Evolutionary conservation across 2,888 invertebrate species (phyloP).

Genomic region (Strigamia crassipes): DNA sequence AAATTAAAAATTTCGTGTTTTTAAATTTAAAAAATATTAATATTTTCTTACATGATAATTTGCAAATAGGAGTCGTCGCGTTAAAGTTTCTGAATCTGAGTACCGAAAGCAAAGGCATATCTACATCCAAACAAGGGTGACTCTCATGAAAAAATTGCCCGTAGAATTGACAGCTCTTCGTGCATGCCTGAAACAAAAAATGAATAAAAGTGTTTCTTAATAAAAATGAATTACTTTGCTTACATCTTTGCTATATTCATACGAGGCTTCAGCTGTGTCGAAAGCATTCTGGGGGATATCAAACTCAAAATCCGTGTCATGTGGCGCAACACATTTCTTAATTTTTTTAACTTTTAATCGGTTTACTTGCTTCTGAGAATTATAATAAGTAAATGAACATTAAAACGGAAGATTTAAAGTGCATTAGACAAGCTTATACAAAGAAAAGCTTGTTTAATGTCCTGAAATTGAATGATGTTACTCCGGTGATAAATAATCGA

Average conservation of each 20-base stretch:
- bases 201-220: neutral
- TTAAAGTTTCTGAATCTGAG: neutral
- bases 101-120: neutral
- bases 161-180: neutral
- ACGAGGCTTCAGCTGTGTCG: neutral
- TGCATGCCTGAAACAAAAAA: neutral
- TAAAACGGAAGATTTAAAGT: too few species aligned
- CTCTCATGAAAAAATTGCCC: neutral
- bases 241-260: neutral
- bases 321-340: neutral
- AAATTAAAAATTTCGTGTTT: neutral
- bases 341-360: neutral
- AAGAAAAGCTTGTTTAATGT: neutral
- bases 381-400: neutral
- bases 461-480: neutral
- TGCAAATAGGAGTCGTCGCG: neutral
- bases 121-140: neutral
- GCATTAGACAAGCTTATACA: too few species aligned
- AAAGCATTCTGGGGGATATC: too few species aligned
- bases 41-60: neutral
- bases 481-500: constrained; percentile 36
- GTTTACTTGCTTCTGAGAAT: neutral
- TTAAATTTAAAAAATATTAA: too few species aligned
- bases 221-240: neutral
- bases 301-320: neutral